Evolutionary conservation across 2,888 invertebrate genomes (phyloP), one percentile per base, ranked within the genome.

Genomic region (Ichneumoninae sp.): DNA sequence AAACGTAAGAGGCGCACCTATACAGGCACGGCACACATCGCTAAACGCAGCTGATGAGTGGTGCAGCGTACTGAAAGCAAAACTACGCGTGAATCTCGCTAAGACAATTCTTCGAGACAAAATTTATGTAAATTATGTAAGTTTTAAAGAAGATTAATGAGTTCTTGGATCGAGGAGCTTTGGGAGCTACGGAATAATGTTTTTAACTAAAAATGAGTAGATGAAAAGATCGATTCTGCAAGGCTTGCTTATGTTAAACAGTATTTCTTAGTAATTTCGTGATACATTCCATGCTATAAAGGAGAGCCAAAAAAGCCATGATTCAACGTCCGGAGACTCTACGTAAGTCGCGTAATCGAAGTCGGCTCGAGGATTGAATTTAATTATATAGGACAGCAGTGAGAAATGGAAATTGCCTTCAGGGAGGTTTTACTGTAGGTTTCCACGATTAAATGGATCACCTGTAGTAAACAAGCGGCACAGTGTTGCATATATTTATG

Each of bases 361-460:
- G 10, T 13, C 26, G 10, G 0, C 63, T 40, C 16, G 63, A 16
- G 33, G 4, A 63, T 63, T 63, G 33, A 33, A 63, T 63, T 63
- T 33, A 63, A 63, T 33, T 63, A 63, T 63, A 63, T 33, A n/a
- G 63, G 30, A 63, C 63, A 33, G 63, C 30, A 33, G 13, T 63
- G 63, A 63, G 63, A 63, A 63, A 63, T 63, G 63, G 63, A 63
- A 16, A 33, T 33, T 63, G 5, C 16, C 60, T 33, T 63, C n/a
- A 6, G 63, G 33, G 63, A 63, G 30, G 30, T 63, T 30, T 1
- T 16, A 33, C 63, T 30, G 63, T 44, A 30, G 57, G 63, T 81
- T 82, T 71, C 66, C 76, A 71, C 77, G 82, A 66, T 76, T n/a
- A 50, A 57, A 40, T 63, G 40, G 50, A 70, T 70, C 40, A 19